These are phyloP conservation scores for Esox niger DNA, from an alignment of 2,113 vertebrate genomes.

Conservation along the genomic window DNA sequence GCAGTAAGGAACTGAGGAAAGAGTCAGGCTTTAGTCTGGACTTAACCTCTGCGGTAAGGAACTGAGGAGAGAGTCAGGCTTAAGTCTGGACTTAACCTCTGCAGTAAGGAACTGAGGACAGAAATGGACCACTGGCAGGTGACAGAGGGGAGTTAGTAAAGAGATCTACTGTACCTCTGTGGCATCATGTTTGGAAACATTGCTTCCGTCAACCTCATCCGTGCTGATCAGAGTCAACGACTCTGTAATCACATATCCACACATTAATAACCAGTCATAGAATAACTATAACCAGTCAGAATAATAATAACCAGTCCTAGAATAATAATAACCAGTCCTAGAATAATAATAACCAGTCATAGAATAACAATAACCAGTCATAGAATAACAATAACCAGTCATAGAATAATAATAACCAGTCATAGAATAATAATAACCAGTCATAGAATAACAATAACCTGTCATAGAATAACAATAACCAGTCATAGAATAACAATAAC, in stretches of 20 bases:
- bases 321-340: neutral
- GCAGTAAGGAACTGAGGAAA: conserved; percentile 79
- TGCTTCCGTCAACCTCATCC: conserved; percentile 83
- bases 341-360: neutral
- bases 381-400: neutral
- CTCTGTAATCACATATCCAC: conserved; percentile 72
- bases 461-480: no score
- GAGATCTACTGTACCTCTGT: conserved; percentile 73
- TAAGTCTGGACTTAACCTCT: neutral
- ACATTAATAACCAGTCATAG: neutral
- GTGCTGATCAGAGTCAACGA: conserved; percentile 84
- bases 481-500: neutral
- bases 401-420: neutral
- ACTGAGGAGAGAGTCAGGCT: no score
- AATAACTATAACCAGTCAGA: neutral
- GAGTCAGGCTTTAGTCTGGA: no score
- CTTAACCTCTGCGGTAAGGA: no score
- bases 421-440: neutral
- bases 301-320: neutral
- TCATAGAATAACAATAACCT: neutral
- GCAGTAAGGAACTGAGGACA: neutral
- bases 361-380: conserved; percentile 6
- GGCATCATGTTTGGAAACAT: conserved; percentile 80
- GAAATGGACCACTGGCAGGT: neutral
- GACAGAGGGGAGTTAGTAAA: neutral